Conservation (phyloP, 1,140 invertebrate genomes). For the Mactra quadrangularis region DNA sequence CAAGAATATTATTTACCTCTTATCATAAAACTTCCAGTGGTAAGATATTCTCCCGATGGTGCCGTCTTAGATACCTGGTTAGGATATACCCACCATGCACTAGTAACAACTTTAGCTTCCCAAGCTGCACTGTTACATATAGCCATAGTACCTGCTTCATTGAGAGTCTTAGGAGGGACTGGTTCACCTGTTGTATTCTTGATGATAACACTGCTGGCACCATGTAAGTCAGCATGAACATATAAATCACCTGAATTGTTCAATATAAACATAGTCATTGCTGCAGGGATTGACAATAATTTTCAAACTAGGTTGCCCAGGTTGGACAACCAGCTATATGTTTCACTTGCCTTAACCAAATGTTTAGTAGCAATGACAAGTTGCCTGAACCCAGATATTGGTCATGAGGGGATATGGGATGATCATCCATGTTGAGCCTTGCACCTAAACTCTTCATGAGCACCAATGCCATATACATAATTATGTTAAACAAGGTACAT, state of each 20-base stretch:
- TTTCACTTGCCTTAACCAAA: too few relatives aligned
- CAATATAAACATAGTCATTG: not conserved
- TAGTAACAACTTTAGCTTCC: slow-evolving; percentile 97
- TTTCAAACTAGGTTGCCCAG: too few relatives aligned
- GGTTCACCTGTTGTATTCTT: slow-evolving; percentile 90
- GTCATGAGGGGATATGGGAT: too few relatives aligned
- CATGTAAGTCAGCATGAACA: slow-evolving; percentile 93
- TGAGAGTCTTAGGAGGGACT: slow-evolving; percentile 95
- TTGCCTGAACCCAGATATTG: too few relatives aligned
- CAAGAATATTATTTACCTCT: too few relatives aligned
- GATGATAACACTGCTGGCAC: slow-evolving; percentile 96
- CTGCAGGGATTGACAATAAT: not conserved
- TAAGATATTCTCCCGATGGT: slow-evolving; percentile 97
- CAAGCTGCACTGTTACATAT: slow-evolving; percentile 98
- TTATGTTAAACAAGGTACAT: too few relatives aligned
- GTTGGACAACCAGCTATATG: too few relatives aligned
- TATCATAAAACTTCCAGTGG: slow-evolving; percentile 97
- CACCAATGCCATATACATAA: too few relatives aligned
- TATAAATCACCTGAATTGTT: slow-evolving; percentile 82
- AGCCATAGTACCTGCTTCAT: slow-evolving; percentile 98
- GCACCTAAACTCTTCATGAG: too few relatives aligned
- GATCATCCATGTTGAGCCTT: too few relatives aligned
- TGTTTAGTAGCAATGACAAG: too few relatives aligned
- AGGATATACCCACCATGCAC: slow-evolving; percentile 98
- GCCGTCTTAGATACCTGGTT: slow-evolving; percentile 99